Evolutionary conservation across 2,797 vertebrate species (phyloP).

Genomic region (Todus mexicanus): DNA sequence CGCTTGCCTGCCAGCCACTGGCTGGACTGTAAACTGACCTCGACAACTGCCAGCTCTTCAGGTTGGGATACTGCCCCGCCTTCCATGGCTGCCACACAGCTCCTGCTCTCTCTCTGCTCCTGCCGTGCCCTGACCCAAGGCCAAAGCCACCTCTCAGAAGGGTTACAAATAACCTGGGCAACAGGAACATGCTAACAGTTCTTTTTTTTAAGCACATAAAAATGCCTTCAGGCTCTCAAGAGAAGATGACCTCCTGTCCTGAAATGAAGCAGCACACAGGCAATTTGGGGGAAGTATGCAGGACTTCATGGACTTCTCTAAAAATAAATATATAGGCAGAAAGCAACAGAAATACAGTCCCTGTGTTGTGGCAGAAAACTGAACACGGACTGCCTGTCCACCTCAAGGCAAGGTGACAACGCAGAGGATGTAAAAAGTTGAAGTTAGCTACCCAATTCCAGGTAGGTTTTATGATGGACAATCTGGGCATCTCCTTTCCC

Average conservation of each 20-base stretch:
- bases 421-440: neutral
- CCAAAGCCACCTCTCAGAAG: neutral
- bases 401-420: neutral
- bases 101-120: neutral
- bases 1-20: neutral
- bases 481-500: neutral
- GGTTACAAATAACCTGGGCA: neutral
- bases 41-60: neutral
- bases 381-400: neutral
- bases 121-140: accelerated
- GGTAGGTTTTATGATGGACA: neutral
- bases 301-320: neutral
- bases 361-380: neutral
- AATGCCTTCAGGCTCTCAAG: neutral
- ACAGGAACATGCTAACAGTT: neutral
- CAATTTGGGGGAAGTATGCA: neutral
- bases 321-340: neutral
- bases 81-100: neutral
- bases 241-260: neutral
- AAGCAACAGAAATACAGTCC: neutral
- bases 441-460: neutral
- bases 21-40: neutral
- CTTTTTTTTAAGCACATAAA: neutral
- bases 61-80: neutral
- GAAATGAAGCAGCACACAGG: neutral